Evolutionary conservation across 2,797 vertebrate species (phyloP), one percentile per base, ranked within the genome.

Genomic region (Danio choprae): DNA sequence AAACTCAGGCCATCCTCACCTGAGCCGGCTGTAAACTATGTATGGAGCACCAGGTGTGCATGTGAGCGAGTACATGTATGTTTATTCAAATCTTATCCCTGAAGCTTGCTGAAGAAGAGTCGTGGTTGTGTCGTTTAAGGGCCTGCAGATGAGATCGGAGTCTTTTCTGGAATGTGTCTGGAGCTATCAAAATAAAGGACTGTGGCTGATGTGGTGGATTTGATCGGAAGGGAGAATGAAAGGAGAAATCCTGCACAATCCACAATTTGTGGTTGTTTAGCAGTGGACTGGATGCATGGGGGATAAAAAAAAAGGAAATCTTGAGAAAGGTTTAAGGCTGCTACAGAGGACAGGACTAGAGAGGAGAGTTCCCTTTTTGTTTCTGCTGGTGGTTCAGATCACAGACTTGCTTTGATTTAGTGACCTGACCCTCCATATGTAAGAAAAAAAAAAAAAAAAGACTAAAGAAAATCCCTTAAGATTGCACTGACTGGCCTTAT

Each of bases 401-500:
- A 78, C 84, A 72, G 77, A 67, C 22, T 20, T 62, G 77, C 41
- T 80, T 84, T 85, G 69, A 48, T 79, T 85, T 80, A 88, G 87
- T 83, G 75, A 81, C 83, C 51, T 44, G 8, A 62, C 63, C 73
- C 79, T 63, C 68, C 16, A 53, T 55, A 64, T 60, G 84, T 38
- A 44, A 75, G 13, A 62, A 41, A 11, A 44, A 81, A 62, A 41
- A 11, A 44, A 81, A 62, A 70, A 44, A 80, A 22, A 70, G 46
- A 69, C 29, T 29, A 69, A 18, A 78, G 86, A 89, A 88, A 76
- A 91, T 89, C 88, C 87, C 87, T 90, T 88, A 75, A 74, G 79
- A 92, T 88, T 92, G 90, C 91, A 92, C 91, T 88, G 89, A 88
- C 88, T 85, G 51, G 76, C 85, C 84, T 11, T 29, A 69, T 53